Base-by-base conservation (phyloP, 1,140 invertebrate genomes). In the Drosophila kohkoa region DNA sequence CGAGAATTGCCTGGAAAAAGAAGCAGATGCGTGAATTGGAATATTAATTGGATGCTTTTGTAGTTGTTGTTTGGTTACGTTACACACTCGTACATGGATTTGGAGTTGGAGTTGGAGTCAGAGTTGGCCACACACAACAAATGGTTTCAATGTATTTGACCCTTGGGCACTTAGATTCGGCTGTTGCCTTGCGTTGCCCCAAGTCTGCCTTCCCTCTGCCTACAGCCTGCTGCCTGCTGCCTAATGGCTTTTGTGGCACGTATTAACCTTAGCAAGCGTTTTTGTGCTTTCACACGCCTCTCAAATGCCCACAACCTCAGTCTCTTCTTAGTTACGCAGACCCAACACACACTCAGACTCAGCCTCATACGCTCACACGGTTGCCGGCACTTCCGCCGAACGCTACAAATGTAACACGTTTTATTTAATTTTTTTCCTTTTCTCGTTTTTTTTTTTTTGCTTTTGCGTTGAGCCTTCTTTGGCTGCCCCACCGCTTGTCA, bases 391-490 rank as follows among this genome's bases (percentile, higher is more conserved):
- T 82, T 88, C 72, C 79, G 82, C 77, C 73, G 75, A 80, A 80
- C 76, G 83, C 77, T 78, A 90, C 81, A 89, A 89, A 89, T 89
- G 78, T 89, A 89, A 88, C 82, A 88, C 85, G 85, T 89, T 88
- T 88, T 88, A 88, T 88, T 89, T 88, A 88, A 88, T 77, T 77
- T 74, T 73, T 63, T 54, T 67, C 11, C 16, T 30, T 49, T 58
- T 45, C 32, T 51, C 28, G 6, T 28, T 16, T 15, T 30, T 49
- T 45, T 41, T 51, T 45, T 13, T 28, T 16, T 15, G 5, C 15
- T n/a, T 75, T 55, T 64, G 30, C 32, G 46, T 57, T 57, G 13
- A 52, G 57, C 43, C 54, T 65, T 48, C 51, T 63, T 55, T 77
- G 16, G 45, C 57, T 58, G 60, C 74, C 58, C 52, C 67, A 65